Evolutionary conservation across 2,113 vertebrate genomes (phyloP).

Genomic region (Taxidea taxus): DNA sequence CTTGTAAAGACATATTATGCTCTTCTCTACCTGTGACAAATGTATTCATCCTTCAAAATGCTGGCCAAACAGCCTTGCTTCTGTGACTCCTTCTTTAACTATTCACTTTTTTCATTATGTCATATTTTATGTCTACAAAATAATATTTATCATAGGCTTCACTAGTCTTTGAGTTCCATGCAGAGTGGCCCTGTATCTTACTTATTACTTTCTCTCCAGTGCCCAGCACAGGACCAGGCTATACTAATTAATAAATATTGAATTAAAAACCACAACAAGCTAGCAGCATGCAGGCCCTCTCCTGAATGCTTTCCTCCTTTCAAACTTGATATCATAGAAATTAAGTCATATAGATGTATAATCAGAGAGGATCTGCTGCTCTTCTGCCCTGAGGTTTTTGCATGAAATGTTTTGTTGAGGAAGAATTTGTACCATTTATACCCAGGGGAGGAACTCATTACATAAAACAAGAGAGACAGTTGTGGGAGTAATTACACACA

Average conservation of each 20-base stretch:
- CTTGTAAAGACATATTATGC: not conserved
- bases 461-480: not conserved
- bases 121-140: not conserved
- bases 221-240: not conserved
- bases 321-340: not conserved
- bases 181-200: not conserved
- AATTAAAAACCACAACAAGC: not conserved
- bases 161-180: not conserved
- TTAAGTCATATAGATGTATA: not conserved
- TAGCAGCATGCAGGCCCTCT: not conserved
- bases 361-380: not conserved
- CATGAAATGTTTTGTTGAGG: not conserved
- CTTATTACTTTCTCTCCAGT: not conserved
- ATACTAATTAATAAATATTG: not conserved
- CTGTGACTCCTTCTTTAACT: not conserved
- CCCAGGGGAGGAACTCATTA: not conserved
- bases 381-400: not conserved
- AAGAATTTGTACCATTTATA: conserved; percentile 25
- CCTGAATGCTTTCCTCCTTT: not conserved
- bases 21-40: not conserved
- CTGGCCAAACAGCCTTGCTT: not conserved
- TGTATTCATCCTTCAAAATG: not conserved
- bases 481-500: not conserved
- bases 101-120: not conserved
- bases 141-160: not conserved